Evolutionary conservation across 2,113 vertebrate species (phyloP).

Genomic region (Pyxicephalus adspersus): DNA sequence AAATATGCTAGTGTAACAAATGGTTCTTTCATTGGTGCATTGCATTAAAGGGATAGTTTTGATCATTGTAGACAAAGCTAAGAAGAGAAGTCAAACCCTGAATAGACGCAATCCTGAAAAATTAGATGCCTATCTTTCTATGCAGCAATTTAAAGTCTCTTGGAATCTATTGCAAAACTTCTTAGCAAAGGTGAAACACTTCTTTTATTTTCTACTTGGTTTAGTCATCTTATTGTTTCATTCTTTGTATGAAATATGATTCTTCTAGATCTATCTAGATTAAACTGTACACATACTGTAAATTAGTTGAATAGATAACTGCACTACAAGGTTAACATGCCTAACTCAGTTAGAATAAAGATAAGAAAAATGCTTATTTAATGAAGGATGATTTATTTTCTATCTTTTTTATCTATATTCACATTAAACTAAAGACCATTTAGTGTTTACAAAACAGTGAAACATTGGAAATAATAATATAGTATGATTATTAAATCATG

Average conservation of each 20-base stretch:
- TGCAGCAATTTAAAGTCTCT: conserved; percentile 56
- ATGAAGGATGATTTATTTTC: too few species aligned
- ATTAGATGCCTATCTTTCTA: conserved; percentile 56
- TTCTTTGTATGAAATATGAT: not conserved
- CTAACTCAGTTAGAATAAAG: too few species aligned
- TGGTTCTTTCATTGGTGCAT: conserved; percentile 74
- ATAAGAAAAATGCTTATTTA: too few species aligned
- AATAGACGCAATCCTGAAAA: conserved; percentile 62
- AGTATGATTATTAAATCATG: too few species aligned
- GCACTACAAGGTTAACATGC: not conserved
- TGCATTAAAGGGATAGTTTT: conserved; percentile 64
- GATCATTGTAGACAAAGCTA: conserved; percentile 65
- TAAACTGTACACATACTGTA: not conserved
- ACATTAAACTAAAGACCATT: too few species aligned
- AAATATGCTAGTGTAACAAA: conserved; percentile 84
- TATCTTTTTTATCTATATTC: too few species aligned
- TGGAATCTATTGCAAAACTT: conserved; percentile 21
- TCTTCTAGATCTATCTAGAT: not conserved
- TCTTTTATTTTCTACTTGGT: not conserved
- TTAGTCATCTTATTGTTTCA: not conserved
- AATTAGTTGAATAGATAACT: not conserved
- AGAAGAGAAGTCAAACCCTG: conserved; percentile 57
- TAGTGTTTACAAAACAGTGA: too few species aligned
- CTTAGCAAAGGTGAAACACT: conserved; percentile 2
- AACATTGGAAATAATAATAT: too few species aligned